These are phyloP conservation scores for Ptychoptera albimana DNA, from an alignment of 2,888 invertebrate genomes.

Conservation along the genomic window DNA sequence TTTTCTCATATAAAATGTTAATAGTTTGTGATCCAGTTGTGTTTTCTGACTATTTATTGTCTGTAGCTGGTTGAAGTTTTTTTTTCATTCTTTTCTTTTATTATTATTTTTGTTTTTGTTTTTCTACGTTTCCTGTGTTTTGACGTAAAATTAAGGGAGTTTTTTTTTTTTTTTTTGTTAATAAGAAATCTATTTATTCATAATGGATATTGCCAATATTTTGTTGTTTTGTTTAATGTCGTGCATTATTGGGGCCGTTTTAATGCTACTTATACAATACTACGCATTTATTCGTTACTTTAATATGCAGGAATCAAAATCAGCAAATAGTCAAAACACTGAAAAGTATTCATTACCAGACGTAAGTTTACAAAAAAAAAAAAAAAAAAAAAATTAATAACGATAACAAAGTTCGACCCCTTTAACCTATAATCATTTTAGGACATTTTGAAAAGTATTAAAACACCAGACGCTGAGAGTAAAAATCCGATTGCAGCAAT, in stretches of 20 bases:
- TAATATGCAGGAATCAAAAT: conserved; percentile 21
- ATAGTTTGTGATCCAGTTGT: too few species aligned
- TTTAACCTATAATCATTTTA: conserved; percentile 3
- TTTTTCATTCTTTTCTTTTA: too few species aligned
- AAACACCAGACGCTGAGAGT: conserved; percentile 14
- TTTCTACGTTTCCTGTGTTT: too few species aligned
- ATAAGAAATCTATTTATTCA: too few species aligned
- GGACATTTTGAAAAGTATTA: conserved; percentile 14
- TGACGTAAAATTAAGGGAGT: too few species aligned
- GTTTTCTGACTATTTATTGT: too few species aligned
- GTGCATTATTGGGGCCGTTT: conserved; percentile 34
- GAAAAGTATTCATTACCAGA: conserved; percentile 35
- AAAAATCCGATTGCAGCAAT: conserved; percentile 42
- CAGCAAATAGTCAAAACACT: conserved; percentile 9
- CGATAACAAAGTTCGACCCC: too few species aligned
- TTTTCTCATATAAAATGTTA: too few species aligned
- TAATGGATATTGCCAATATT: conserved; percentile 30
- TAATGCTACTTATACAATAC: conserved; percentile 37
- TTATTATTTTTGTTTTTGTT: too few species aligned
- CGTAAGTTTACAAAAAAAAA: conserved; percentile 20
- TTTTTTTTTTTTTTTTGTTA: too few species aligned
- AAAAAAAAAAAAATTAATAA: background rate
- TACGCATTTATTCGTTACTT: conserved; percentile 35
- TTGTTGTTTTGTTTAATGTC: conserved; percentile 34
- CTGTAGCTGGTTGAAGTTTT: too few species aligned